phyloP scores from a whole-genome alignment of 2,888 invertebrate genomes.

The Clunio marinus region DNA sequence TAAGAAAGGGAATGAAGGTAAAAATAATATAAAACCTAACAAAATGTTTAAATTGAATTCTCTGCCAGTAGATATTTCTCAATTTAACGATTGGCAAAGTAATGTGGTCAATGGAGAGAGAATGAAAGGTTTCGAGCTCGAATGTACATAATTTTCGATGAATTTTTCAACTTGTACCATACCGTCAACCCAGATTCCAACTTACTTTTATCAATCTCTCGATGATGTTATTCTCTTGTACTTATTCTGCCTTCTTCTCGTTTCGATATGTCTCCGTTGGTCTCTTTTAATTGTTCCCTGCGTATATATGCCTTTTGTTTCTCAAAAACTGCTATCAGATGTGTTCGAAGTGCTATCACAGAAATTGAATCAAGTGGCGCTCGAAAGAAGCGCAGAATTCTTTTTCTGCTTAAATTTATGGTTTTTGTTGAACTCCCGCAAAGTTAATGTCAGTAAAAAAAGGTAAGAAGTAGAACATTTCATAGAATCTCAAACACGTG shows the following conservation, averaged over 20 bases:
- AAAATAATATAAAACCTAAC: conserved; percentile 1
- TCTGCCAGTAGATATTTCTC: conserved; percentile 36
- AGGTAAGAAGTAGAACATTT: neutral
- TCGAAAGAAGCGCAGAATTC: neutral
- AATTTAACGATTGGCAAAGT: conserved; percentile 16
- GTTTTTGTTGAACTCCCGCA: neutral
- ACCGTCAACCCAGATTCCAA: conserved; percentile 35
- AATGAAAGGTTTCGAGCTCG: neutral
- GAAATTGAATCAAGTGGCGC: conserved; percentile 33
- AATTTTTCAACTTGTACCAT: conserved; percentile 30
- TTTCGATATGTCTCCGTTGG: conserved; percentile 9
- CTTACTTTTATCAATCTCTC: conserved; percentile 25
- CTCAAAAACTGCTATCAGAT: conserved; percentile 21
- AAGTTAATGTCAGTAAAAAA: neutral
- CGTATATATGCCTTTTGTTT: conserved; percentile 25
- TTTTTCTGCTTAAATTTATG: neutral
- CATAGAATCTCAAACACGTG: neutral
- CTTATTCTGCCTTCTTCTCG: neutral
- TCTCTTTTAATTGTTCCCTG: conserved; percentile 35
- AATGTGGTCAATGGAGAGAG: neutral
- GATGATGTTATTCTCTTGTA: neutral
- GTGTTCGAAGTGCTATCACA: conserved; percentile 18
- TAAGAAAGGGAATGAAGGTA: neutral
- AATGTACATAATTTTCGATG: conserved; percentile 21
- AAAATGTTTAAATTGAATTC: conserved; percentile 36